Evolutionary conservation across 2,797 vertebrate species (phyloP).

Genomic region (Ctenochaetus hawaiiensis): DNA sequence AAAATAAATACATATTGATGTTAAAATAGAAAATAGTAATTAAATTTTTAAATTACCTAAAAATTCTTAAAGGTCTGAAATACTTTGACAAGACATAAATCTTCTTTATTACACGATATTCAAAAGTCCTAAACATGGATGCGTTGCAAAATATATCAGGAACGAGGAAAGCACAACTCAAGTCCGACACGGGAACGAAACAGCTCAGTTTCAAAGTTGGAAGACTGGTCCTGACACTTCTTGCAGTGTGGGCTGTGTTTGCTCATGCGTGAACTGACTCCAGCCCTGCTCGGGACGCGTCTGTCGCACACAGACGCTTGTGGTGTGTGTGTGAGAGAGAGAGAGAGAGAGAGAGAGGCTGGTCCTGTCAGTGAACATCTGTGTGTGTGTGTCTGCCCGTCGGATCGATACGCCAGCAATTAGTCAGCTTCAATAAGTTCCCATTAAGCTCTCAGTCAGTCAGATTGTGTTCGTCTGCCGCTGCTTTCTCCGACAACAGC

Average conservation of each 20-base stretch:
- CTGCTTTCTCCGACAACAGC: slow-evolving; percentile 2
- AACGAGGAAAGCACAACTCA: too few species aligned
- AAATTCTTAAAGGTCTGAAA: too few species aligned
- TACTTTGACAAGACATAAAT: too few species aligned
- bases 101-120: too few species aligned
- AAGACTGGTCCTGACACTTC: neutral
- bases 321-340: neutral
- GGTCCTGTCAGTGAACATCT: neutral
- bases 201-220: neutral
- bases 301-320: neutral
- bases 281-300: slow-evolving; percentile 18
- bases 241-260: slow-evolving; percentile 25
- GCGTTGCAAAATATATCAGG: too few species aligned
- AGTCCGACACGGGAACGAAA: too few species aligned
- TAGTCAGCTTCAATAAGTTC: slow-evolving; percentile 30
- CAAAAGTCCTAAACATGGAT: too few species aligned
- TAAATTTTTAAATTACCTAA: too few species aligned
- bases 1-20: too few species aligned
- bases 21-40: too few species aligned
- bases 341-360: too few species aligned
- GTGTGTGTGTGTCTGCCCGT: slow-evolving; percentile 1
- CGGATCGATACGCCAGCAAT: slow-evolving; percentile 23
- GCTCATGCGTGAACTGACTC: slow-evolving; percentile 63
- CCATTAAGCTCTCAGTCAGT: neutral
- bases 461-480: neutral